Conservation (phyloP, 2,888 invertebrate genomes). For the Eremobia ochroleuca region DNA sequence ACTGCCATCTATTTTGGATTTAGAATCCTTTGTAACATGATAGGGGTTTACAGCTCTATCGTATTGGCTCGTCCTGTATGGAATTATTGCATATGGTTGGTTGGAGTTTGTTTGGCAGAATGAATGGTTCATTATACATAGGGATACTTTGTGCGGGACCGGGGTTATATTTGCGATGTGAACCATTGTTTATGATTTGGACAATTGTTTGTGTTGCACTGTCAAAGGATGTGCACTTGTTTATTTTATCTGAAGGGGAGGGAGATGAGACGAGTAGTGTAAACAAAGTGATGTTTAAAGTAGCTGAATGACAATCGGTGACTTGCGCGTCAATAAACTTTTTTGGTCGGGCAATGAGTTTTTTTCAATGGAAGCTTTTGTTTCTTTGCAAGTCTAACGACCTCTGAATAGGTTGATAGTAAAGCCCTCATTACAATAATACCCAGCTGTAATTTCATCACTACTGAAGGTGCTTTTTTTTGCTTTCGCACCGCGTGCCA, state of each 20-base stretch:
- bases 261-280: slow-evolving; percentile 75
- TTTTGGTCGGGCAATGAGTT: slow-evolving; percentile 33
- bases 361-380: slow-evolving; percentile 3
- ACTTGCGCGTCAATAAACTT: slow-evolving; percentile 47
- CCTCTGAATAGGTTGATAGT: neutral
- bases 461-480: neutral
- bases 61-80: slow-evolving; percentile 76
- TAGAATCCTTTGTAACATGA: slow-evolving; percentile 85
- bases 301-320: slow-evolving; percentile 58
- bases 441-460: neutral
- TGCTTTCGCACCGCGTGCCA: neutral
- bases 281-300: slow-evolving; percentile 78
- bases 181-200: slow-evolving; percentile 90
- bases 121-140: slow-evolving; percentile 90
- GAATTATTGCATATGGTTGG: slow-evolving; percentile 91
- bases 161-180: slow-evolving; percentile 90
- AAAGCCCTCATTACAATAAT: too few species aligned
- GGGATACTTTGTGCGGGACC: slow-evolving; percentile 86
- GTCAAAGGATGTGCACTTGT: slow-evolving; percentile 91
- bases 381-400: slow-evolving; percentile 16
- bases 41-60: slow-evolving; percentile 81
- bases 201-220: slow-evolving; percentile 89
- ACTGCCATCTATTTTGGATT: slow-evolving; percentile 86
- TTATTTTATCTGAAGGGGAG: slow-evolving; percentile 81
- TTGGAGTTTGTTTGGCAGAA: slow-evolving; percentile 90